Evolutionary conservation across 2,797 vertebrate species (phyloP).

Genomic region (Arremon brunneinucha): DNA sequence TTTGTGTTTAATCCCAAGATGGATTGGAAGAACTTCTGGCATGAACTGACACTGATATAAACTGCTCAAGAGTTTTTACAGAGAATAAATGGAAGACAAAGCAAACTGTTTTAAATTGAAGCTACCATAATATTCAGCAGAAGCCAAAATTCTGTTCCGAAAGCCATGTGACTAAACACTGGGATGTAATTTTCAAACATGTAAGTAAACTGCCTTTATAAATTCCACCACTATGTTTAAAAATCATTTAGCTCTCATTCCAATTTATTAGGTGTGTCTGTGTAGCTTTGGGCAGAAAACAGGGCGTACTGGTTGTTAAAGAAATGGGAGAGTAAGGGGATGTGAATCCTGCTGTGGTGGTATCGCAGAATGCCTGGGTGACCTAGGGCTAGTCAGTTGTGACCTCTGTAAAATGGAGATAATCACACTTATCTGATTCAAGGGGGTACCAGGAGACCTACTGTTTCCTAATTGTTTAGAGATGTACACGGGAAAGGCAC

Average conservation of each 20-base stretch:
- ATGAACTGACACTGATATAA: slow-evolving; percentile 7
- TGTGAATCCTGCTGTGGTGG: accelerated
- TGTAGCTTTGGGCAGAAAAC: neutral
- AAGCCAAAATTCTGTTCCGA: neutral
- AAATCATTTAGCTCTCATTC: neutral
- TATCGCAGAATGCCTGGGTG: neutral
- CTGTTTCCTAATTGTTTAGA: slow-evolving; percentile 46
- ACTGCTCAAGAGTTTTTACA: neutral
- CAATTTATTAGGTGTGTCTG: neutral
- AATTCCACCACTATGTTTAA: neutral
- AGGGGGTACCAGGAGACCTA: neutral
- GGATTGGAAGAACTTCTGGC: slow-evolving; percentile 13
- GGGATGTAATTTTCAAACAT: neutral
- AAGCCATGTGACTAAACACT: neutral
- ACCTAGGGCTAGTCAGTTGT: neutral
- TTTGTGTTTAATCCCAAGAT: slow-evolving; percentile 33
- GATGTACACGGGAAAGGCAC: neutral
- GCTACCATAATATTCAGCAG: neutral
- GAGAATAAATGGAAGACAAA: slow-evolving; percentile 26
- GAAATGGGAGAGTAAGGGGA: neutral
- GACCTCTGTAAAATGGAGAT: slow-evolving; percentile 27
- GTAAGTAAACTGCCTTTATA: neutral
- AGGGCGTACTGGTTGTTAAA: neutral
- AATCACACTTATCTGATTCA: slow-evolving; percentile 48
- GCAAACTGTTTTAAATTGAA: slow-evolving; percentile 14